Conservation (phyloP, 2,888 invertebrate species). For the Sympetrum striolatum region DNA sequence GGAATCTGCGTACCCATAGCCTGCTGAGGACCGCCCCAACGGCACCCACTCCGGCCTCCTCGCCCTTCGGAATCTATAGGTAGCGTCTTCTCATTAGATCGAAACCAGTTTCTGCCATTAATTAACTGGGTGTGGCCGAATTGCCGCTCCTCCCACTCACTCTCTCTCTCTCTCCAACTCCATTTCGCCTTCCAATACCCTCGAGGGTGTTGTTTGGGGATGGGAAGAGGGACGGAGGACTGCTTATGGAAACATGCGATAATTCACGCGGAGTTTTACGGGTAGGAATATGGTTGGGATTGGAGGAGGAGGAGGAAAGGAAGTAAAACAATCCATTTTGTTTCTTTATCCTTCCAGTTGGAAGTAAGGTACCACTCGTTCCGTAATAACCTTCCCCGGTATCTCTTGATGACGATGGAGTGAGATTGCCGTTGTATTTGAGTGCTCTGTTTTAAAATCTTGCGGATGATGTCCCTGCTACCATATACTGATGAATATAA, state of each 20-base stretch:
- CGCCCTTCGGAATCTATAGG: slow-evolving; percentile 19
- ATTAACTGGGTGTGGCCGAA: slow-evolving; percentile 45
- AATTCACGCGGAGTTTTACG: slow-evolving; percentile 33
- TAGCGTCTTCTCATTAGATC: slow-evolving; percentile 45
- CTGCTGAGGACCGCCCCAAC: background rate
- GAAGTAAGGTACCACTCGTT: too few relatives aligned
- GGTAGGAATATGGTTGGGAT: background rate
- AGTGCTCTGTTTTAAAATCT: too few relatives aligned
- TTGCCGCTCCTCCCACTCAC: background rate
- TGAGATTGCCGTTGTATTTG: too few relatives aligned
- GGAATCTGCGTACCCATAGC: background rate
- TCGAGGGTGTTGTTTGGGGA: background rate
- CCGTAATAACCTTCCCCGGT: too few relatives aligned
- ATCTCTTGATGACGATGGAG: too few relatives aligned
- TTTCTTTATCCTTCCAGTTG: too few relatives aligned
- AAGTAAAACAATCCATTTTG: too few relatives aligned
- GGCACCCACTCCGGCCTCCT: background rate
- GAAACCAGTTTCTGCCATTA: slow-evolving; percentile 45
- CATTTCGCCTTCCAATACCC: background rate
- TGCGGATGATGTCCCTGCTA: too few relatives aligned
- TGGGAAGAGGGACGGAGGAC: background rate
- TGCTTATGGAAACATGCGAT: slow-evolving; percentile 1
- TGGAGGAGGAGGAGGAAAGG: background rate
- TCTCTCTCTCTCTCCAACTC: background rate
- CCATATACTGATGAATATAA: too few relatives aligned